Base-by-base conservation (phyloP, 1,140 invertebrate species). In the Drosophila virilis region DNA sequence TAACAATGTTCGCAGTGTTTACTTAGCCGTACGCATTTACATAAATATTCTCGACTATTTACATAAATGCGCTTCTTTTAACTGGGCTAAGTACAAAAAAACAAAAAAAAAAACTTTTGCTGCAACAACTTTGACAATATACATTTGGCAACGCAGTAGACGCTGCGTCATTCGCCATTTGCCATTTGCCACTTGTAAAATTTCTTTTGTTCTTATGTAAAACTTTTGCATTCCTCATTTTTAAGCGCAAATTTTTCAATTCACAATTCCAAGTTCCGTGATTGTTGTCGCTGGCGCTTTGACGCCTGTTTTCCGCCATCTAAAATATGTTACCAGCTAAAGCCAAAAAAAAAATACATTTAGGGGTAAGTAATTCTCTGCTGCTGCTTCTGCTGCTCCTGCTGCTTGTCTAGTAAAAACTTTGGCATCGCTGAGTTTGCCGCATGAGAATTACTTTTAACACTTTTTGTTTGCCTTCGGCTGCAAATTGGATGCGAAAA, bases 181-280 rank as follows among this genome's bases (percentile, higher is more conserved):
- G 73, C 54, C 74, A 65, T 55, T 75, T 75, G 59, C 58, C 74
- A 46, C 55, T 65, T 61, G 68, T 50, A 62, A 69, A 51, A 68
- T 73, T 71, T 64, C 54, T 66, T 52, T 15, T 74, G 61, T 78
- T 68, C 65, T 80, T 78, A 35, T 51, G 37, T 52, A 35, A 33
- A 54, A 67, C 37, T 74, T 28, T 78, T 81, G 77, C 65, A 78
- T 64, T 78, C 66, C 59, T 62, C 77, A 57, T 48, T 80, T 84
- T 69, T 84, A 60, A 65, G 67, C 51, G 71, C 15, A 82, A 68
- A 88, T 74, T 88, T 81, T 88, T 86, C 83, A 86, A 86, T 86
- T 82, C 75, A 58, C 69, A 73, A 59, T 70, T 45, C 43, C 38
- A 70, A 70, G 52, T 62, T 74, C 66, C 51, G 22, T 22, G 33